Evolutionary conservation across 1,140 invertebrate species (phyloP), one percentile per base, ranked within the genome.

Genomic region (Drosophila ficusphila): DNA sequence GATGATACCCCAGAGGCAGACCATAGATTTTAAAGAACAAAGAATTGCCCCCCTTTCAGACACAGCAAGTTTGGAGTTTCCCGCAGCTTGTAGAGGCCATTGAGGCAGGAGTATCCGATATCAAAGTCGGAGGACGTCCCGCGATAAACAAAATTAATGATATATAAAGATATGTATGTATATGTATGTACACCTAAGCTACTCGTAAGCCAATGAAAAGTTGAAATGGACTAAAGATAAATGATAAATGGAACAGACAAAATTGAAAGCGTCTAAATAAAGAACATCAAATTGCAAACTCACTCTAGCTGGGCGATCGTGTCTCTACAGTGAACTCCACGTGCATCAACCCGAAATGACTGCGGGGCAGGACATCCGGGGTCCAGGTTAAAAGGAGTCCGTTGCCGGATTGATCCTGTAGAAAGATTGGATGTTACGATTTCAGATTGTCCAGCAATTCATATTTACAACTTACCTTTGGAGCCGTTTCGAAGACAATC

Each of bases 131-230:
- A 25, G 2, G 19, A 44, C n/a, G 61, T 67, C 54, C 67, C 34
- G 69, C 41, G 64, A 76, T 44, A 75, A 57, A 60, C 36, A 65
- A 71, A 73, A 73, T 27, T 53, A 72, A 73, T 39, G 36, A 38
- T 64, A 70, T 58, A 76, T 67, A 62, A 41, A 48, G 38, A 76
- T 38, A 38, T 42, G 46, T 69, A 83, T 75, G 53, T 86, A 62
- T 79, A 76, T 83, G 69, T 79, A 79, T 72, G 48, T 85, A 86
- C 57, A 85, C 46, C 44, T 85, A 85, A 85, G 81, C 78, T 85
- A 85, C 25, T 44, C 46, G 58, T 85, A 85, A 85, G 81, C 67
- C 69, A 85, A 86, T 86, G 67, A 76, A 67, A 69, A 82, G 74
- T 82, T 82, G 78, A 82, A 48, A 75, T 60, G 61, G 52, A 51